Percentiles rank a stretch among this genome's conserved stretches.
Conservation (phyloP, 2,888 invertebrate species). For the Drosophila kanekoi region DNA sequence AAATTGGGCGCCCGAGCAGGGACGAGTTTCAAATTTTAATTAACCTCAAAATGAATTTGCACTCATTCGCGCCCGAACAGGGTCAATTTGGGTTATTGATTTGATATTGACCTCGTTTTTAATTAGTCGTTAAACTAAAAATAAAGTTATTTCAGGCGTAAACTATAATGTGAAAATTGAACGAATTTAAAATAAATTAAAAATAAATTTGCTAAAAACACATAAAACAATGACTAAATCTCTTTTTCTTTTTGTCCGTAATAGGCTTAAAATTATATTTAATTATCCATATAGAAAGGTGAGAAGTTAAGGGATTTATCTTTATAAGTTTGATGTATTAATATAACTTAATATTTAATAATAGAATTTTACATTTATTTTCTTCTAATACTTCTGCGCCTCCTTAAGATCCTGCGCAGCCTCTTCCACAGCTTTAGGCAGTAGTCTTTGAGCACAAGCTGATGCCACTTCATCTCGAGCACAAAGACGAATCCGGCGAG, state of each 20-base stretch:
- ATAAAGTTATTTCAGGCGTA: too few relatives aligned
- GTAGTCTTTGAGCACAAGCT: conserved; percentile 4
- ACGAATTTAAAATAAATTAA: too few relatives aligned
- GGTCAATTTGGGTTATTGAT: conserved; percentile 2
- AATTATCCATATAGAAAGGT: not conserved
- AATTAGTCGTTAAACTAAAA: not conserved
- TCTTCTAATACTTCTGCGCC: conserved; percentile 17
- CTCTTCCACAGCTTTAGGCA: not conserved
- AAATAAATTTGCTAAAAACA: too few relatives aligned
- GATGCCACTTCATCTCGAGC: conserved; percentile 66
- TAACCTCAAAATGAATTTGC: not conserved
- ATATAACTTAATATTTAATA: too few relatives aligned
- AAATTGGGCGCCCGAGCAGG: not conserved
- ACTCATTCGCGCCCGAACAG: too few relatives aligned
- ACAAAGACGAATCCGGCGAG: conserved; percentile 62
- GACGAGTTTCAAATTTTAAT: not conserved
- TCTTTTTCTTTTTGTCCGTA: too few relatives aligned
- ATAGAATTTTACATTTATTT: not conserved
- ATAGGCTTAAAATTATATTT: too few relatives aligned
- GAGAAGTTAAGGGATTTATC: not conserved
- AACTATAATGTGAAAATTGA: too few relatives aligned
- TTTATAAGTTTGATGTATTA: not conserved
- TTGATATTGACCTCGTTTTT: not conserved
- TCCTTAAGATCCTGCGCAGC: not conserved
- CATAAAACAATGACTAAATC: too few relatives aligned